These are phyloP conservation scores for Todiramphus saurophagus DNA, from an alignment of 2,113 vertebrate species.

Conservation along the genomic window DNA sequence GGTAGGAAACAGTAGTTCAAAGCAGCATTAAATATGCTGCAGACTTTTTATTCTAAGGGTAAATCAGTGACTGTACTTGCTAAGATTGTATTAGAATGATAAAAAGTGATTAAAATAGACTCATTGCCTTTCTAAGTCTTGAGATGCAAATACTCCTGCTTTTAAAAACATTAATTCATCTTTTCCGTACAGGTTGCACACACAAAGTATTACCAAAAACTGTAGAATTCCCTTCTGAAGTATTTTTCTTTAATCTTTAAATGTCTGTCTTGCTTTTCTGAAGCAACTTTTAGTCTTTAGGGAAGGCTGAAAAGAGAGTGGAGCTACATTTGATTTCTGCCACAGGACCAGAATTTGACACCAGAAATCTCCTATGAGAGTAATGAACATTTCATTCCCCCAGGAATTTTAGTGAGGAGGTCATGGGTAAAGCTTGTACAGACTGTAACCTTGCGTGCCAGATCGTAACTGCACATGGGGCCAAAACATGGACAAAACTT, in stretches of 20 bases:
- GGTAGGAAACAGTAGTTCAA: not conserved
- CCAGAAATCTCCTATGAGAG: not conserved
- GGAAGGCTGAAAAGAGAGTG: not conserved
- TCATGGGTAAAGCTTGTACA: not conserved
- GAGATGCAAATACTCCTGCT: not conserved
- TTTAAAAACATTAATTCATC: not conserved
- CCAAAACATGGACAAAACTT: not conserved
- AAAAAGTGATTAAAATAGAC: slow-evolving; percentile 17
- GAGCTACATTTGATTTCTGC: not conserved
- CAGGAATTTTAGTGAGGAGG: not conserved
- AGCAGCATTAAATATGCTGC: not conserved
- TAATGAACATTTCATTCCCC: not conserved
- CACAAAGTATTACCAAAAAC: not conserved
- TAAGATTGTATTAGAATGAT: not conserved
- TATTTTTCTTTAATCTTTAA: not conserved
- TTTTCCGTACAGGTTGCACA: not conserved
- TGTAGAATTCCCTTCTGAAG: not conserved
- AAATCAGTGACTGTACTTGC: not conserved
- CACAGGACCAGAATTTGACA: not conserved
- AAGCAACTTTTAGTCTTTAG: not conserved
- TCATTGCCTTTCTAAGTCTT: not conserved
- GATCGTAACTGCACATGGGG: not conserved
- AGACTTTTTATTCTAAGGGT: slow-evolving; percentile 9
- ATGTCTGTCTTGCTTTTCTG: not conserved
- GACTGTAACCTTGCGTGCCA: not conserved